These are phyloP conservation scores for Toxotes chatareus DNA, from an alignment of 2,113 vertebrate species.

Conservation along the genomic window DNA sequence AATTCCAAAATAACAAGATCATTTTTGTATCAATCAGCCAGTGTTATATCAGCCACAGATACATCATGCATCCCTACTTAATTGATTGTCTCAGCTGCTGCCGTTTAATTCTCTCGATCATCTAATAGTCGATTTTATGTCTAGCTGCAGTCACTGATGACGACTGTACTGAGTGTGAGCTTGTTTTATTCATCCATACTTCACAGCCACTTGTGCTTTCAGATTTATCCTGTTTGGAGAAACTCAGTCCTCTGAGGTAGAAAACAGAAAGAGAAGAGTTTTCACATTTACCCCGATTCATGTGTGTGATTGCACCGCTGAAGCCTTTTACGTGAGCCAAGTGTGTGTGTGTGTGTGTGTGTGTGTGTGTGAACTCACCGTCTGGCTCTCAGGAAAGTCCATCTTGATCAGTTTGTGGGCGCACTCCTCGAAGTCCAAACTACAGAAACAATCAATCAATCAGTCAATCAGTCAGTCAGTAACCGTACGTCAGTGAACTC, in stretches of 20 bases:
- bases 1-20: no score
- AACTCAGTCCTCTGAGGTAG: neutral
- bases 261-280: neutral
- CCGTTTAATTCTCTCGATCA: no score
- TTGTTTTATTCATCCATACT: neutral
- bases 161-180: no score
- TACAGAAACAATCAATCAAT: conserved; percentile 60
- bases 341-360: conserved; percentile 9
- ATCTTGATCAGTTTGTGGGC: conserved; percentile 98
- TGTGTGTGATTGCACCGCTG: conserved; percentile 2
- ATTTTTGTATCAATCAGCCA: no score
- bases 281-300: conserved; percentile 8
- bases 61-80: no score
- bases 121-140: no score
- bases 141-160: no score
- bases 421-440: conserved; percentile 99
- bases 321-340: neutral
- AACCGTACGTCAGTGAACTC: neutral
- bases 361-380: conserved; percentile 83
- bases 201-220: neutral
- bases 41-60: no score
- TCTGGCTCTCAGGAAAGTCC: conserved; percentile 97
- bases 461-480: neutral
- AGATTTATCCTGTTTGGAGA: neutral
- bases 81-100: no score